Conservation (phyloP, 2,113 vertebrate species). For the Entelurus aequoreus region DNA sequence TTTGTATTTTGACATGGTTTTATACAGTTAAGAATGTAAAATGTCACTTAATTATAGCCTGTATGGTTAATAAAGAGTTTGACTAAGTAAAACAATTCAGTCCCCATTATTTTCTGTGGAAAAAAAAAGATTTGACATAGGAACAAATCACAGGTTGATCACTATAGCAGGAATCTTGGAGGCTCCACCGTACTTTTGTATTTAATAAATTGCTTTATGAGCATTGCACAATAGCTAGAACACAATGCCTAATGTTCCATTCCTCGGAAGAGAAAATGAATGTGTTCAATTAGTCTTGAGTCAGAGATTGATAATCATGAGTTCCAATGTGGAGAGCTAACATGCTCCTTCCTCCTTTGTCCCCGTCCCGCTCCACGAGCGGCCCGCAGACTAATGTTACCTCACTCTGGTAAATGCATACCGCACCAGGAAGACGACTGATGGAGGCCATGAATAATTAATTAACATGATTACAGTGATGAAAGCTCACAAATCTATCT, state of each 20-base stretch:
- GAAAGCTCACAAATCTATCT: conserved; percentile 64
- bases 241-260: conserved; percentile 7
- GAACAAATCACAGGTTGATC: no score
- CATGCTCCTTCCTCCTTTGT: conserved; percentile 50
- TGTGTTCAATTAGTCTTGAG: conserved; percentile 56
- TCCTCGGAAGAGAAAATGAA: conserved; percentile 50
- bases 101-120: no score
- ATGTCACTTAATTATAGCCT: no score
- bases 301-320: conserved; percentile 50
- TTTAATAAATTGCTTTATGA: conserved; percentile 14
- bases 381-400: conserved; percentile 53
- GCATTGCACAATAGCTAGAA: conserved; percentile 14
- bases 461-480: conserved; percentile 71
- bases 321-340: conserved; percentile 38
- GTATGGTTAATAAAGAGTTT: no score
- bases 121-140: no score
- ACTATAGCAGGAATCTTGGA: background rate
- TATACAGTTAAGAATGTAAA: no score
- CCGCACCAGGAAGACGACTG: conserved; percentile 64
- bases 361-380: conserved; percentile 39
- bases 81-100: no score
- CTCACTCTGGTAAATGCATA: conserved; percentile 61
- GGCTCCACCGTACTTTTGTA: background rate
- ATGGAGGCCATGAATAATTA: conserved; percentile 71
- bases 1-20: no score